Evolutionary conservation across 2,797 vertebrate genomes (phyloP), one percentile per base, ranked within the genome.

Genomic region (Lerista edwardsae): DNA sequence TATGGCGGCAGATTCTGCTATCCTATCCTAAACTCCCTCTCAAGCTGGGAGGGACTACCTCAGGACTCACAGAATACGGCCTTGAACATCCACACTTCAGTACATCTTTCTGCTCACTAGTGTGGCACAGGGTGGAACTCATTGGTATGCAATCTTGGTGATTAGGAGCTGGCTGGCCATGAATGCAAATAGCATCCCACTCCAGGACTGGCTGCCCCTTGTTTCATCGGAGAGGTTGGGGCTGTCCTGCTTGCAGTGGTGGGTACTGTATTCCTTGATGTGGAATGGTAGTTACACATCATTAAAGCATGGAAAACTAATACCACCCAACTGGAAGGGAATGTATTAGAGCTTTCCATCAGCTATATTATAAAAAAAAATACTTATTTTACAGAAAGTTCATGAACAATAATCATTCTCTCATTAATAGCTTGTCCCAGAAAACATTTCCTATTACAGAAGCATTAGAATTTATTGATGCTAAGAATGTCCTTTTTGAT

Each of bases 401-500:
- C 19, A 27, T 87, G 91, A 95, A 90, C 93, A 92, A 94, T 81
- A 95, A 93, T 41, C 57, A 89, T 31, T 88, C 4, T 73, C 62
- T 73, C n/a, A 72, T 34, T 90, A 88, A 95, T 65, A 90, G 88
- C 27, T 89, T 41, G 78, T 84, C 85, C 77, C 86, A 87, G 89
- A 91, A 93, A 94, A 88, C 75, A 93, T 86, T 94, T 93, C 67
- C 88, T 93, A 92, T 82, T 90, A 95, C 88, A 92, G 92, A 94
- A 93, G 83, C 76, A 81, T 85, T 92, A 88, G 82, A 88, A 92
- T 85, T 80, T 90, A 94, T 1, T 92, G 93, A 94, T 65, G 83
- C 89, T 94, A 93, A 93, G 85, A 93, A 93, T 88, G 89, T 90
- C n/a, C 93, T 91, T 96, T 95, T 90, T 94, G 81, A 95, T 92